These are phyloP conservation scores for Nematostella vectensis DNA, from an alignment of 92 coral and sea anemone genomes.

Conservation along the genomic window DNA sequence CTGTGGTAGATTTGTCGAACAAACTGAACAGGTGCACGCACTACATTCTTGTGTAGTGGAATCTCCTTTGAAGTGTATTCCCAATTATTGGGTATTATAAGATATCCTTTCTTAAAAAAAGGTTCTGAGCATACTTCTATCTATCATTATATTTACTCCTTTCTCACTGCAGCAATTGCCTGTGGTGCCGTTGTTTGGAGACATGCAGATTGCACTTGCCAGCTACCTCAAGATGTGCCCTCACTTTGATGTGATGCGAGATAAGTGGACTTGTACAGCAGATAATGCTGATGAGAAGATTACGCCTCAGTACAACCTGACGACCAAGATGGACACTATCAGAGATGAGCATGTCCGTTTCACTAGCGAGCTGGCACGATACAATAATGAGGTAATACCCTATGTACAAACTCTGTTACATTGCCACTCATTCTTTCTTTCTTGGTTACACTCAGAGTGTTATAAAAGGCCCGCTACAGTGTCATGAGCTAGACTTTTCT, in stretches of 20 bases:
- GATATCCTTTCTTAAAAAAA: no score
- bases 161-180: slow-evolving; percentile 99
- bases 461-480: no score
- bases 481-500: no score
- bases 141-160: no score
- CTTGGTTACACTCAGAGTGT: no score
- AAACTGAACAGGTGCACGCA: no score
- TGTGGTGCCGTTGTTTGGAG: slow-evolving; percentile 96
- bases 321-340: slow-evolving; percentile 86
- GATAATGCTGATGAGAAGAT: slow-evolving; percentile 90
- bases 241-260: slow-evolving; percentile 75
- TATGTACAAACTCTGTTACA: not conserved
- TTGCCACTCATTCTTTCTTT: no score
- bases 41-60: no score
- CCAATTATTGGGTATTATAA: no score
- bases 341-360: slow-evolving; percentile 91
- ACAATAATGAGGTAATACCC: slow-evolving; percentile 89
- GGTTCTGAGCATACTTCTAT: no score
- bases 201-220: slow-evolving; percentile 91
- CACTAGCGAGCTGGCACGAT: slow-evolving; percentile 93
- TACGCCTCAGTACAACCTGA: slow-evolving; percentile 74
- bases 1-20: no score
- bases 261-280: slow-evolving; percentile 84
- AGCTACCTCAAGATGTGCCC: slow-evolving; percentile 96
- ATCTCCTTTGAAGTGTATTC: no score